Conservation (phyloP, 2,113 vertebrate species). For the Cyrtonyx montezumae region DNA sequence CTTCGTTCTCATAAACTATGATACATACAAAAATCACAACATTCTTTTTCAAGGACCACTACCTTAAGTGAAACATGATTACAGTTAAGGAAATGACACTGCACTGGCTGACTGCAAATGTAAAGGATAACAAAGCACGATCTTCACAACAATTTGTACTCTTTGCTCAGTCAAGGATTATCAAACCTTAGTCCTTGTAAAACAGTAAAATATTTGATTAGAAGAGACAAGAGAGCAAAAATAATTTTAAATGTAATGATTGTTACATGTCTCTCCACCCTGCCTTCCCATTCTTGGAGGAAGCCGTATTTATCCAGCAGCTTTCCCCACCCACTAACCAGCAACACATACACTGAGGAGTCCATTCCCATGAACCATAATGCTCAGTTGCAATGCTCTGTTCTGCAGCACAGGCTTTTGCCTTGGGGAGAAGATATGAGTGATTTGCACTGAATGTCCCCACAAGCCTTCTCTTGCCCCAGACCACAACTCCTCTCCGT, state of each 20-base stretch:
- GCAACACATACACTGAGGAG: neutral
- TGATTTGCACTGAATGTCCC: neutral
- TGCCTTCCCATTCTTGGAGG: neutral
- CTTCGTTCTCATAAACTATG: neutral
- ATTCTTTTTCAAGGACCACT: neutral
- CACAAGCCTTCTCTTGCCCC: neutral
- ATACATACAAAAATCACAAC: neutral
- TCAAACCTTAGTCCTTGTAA: neutral
- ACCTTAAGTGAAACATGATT: neutral
- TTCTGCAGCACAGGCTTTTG: neutral
- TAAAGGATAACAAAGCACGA: neutral
- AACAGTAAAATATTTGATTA: neutral
- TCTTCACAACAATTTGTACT: neutral
- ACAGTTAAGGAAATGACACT: neutral
- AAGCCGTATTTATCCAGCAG: neutral
- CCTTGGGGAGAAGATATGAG: fast-evolving
- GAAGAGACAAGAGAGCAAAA: neutral
- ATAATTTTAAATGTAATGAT: neutral
- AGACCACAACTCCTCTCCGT: neutral
- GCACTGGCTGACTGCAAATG: neutral
- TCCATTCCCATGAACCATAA: neutral
- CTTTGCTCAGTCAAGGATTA: neutral
- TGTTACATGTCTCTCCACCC: neutral
- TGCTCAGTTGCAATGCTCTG: neutral
- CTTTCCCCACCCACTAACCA: neutral